Evolutionary conservation across 2,797 vertebrate species (phyloP), one percentile per base, ranked within the genome.

Genomic region (Varecia variegata): DNA sequence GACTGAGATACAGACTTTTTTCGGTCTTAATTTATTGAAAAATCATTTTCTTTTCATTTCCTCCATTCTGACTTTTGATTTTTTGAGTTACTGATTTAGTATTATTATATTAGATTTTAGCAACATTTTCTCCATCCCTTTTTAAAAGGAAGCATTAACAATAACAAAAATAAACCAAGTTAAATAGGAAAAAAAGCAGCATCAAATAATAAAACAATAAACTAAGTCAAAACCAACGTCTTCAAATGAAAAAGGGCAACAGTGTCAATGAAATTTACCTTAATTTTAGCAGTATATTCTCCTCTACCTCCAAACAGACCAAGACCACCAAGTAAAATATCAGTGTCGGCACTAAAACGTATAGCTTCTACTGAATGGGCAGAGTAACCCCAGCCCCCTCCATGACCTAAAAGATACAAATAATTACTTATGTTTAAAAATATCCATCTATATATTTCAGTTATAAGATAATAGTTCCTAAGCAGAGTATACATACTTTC

Each of bases 291-390:
- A 10, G 99, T 99, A 97, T 99, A 99, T 98, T 99, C 99, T 93
- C 99, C 99, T 96, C 99, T 99, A 62, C 99, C 99, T 76, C 99
- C 99, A 96, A 99, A 99, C 32, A 99, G 99, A 62, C 99, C 99
- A 97, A 99, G 98, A 14, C 99, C 99, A 88, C 99, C 99, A 92
- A 99, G 98, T 85, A 99, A 98, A 98, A 99, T 99, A 97, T 99
- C 99, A 0, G 99, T 99, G 94, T 99, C 99, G 0, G 99, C 99
- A 98, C 99, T 99, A 98, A 99, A 99, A 86, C 99, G 99, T 84
- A 99, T 99, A 88, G 99, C 99, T 98, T 99, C 99, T 88, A 99
- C 99, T 30, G 99, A 99, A 98, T 99, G 99, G n/a, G 99, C 99
- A 1, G 99, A 99, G 98, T 99, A 99, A 90, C 99, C 99, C 99